Percentiles rank a stretch among this genome's conserved stretches.
Evolutionary conservation across 2,888 invertebrate genomes (phyloP).

Genomic region (Trichogramma dendrolimi): DNA sequence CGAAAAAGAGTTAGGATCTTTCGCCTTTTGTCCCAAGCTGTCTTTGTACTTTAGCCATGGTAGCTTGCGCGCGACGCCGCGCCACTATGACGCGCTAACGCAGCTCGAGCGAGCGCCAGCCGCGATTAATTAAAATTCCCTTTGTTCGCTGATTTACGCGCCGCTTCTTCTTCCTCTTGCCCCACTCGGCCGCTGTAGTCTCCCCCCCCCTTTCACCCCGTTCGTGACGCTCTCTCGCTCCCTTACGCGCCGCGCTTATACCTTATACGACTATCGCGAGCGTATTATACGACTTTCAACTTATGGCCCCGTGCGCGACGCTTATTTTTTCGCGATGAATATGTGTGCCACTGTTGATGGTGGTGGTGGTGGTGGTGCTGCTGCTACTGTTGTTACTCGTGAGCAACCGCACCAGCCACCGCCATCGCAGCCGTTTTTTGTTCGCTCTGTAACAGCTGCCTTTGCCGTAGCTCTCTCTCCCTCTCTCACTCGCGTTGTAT

Average conservation of each 20-base stretch:
- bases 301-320: too few species aligned
- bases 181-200: not conserved
- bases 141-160: constrained; percentile 20
- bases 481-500: not conserved
- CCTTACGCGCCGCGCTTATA: too few species aligned
- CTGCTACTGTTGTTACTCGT: too few species aligned
- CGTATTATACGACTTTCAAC: too few species aligned
- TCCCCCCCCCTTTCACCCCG: too few species aligned
- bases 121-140: constrained; percentile 23
- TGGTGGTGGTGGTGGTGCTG: too few species aligned
- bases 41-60: constrained; percentile 3
- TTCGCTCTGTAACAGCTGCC: not conserved
- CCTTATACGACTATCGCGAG: too few species aligned
- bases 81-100: not conserved
- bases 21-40: not conserved
- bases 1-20: not conserved
- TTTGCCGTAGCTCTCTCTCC: constrained; percentile 4
- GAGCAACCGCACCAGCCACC: not conserved
- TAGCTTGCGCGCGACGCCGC: not conserved
- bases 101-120: constrained; percentile 1
- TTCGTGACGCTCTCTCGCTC: too few species aligned
- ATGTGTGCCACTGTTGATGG: too few species aligned
- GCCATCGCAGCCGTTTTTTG: not conserved
- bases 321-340: too few species aligned
- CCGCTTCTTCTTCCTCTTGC: constrained; percentile 5